phyloP scores from a whole-genome alignment of 2,797 vertebrate genomes.

The Pogonophryne albipinna region DNA sequence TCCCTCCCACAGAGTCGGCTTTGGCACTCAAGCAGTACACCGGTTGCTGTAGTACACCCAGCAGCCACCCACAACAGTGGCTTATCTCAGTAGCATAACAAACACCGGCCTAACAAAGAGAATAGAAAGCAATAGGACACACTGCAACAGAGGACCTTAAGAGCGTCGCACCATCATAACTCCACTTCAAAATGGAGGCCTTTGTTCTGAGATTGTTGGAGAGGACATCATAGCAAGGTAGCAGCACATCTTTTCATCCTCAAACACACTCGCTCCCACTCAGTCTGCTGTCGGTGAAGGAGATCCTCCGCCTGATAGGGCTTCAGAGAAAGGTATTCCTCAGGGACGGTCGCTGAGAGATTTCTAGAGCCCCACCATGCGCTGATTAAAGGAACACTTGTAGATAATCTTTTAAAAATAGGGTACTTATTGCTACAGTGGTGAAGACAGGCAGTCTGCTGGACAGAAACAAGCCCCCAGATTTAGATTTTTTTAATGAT shows the following conservation, averaged over 20 bases:
- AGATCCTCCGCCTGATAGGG: conserved; percentile 84
- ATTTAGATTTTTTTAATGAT: conserved; percentile 81
- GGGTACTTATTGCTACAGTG: conserved; percentile 66
- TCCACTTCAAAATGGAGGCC: conserved; percentile 76
- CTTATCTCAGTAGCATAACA: conserved; percentile 78
- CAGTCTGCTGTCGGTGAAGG: conserved; percentile 73
- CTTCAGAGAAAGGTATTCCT: conserved; percentile 82
- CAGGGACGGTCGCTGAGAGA: conserved; percentile 80
- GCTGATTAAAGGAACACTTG: conserved; percentile 86
- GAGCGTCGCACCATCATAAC: conserved; percentile 67
- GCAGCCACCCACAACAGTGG: conserved; percentile 73
- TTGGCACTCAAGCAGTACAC: conserved; percentile 69
- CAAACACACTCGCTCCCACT: conserved; percentile 71
- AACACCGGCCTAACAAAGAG: conserved; percentile 67
- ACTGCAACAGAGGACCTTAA: conserved; percentile 63
- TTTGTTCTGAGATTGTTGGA: conserved; percentile 77
- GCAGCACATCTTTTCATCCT: conserved; percentile 77
- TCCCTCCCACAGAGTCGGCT: conserved; percentile 78
- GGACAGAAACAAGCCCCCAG: conserved; percentile 37
- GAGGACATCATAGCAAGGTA: conserved; percentile 75
- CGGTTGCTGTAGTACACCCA: conserved; percentile 68
- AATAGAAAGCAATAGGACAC: conserved; percentile 69
- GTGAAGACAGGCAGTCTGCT: conserved; percentile 29
- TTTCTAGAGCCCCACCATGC: conserved; percentile 74
- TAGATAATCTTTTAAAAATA: conserved; percentile 82